Percentiles rank a stretch among this genome's conserved stretches.
Conservation (phyloP, 2,113 vertebrate species). For the Centropus bengalensis region DNA sequence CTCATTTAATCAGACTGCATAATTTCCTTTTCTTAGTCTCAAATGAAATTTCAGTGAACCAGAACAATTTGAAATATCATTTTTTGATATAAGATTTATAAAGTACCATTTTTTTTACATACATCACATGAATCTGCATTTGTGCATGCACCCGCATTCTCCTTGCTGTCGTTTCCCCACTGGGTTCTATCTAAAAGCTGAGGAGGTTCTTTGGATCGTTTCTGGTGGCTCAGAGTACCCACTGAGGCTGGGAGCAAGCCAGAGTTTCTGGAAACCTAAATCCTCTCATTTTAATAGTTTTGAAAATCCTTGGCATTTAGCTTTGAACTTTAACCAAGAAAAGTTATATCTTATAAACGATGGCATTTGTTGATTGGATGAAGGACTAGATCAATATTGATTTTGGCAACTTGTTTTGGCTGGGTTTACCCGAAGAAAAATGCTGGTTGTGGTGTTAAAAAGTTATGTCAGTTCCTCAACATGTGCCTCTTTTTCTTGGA, state of each 20-base stretch:
- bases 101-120: background rate
- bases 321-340: conserved; percentile 95
- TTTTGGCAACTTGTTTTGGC: conserved; percentile 81
- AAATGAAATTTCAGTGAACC: background rate
- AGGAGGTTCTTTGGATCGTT: conserved; percentile 63
- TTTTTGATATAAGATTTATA: background rate
- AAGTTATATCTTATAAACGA: conserved; percentile 97
- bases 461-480: conserved; percentile 90
- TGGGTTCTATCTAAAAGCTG: conserved; percentile 4
- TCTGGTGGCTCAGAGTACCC: conserved; percentile 67
- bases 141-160: background rate
- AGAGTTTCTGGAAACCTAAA: conserved; percentile 81
- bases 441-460: conserved; percentile 87
- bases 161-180: conserved; percentile 1
- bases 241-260: conserved; percentile 60
- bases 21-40: background rate
- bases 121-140: background rate
- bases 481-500: conserved; percentile 85
- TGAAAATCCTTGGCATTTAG: conserved; percentile 81
- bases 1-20: background rate
- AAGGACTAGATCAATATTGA: conserved; percentile 87
- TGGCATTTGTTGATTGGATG: conserved; percentile 92
- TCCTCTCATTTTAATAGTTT: conserved; percentile 78
- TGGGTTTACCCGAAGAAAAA: conserved; percentile 78
- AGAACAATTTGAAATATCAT: background rate